Evolutionary conservation across 2,797 vertebrate species (phyloP).

Genomic region (Sorex maritimensis): DNA sequence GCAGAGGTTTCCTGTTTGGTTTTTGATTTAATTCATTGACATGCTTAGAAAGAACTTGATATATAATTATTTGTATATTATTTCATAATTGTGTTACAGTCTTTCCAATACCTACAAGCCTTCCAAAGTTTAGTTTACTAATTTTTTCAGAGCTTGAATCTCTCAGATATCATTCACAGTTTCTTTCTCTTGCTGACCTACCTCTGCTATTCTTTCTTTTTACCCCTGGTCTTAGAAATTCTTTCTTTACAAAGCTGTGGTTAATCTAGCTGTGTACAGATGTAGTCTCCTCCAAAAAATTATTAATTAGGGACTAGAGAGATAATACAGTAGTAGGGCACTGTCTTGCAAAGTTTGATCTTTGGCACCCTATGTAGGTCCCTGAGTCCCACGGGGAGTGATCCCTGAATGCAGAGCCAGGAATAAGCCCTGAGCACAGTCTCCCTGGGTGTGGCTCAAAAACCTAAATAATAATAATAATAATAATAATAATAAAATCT

Average conservation of each 20-base stretch:
- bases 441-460: too few relatives aligned
- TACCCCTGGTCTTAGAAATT: not conserved
- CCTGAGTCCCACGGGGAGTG: too few relatives aligned
- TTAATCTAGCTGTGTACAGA: not conserved
- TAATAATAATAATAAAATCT: too few relatives aligned
- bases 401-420: too few relatives aligned
- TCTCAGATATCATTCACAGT: not conserved
- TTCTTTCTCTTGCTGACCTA: not conserved
- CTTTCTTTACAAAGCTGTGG: not conserved
- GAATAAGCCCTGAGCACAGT: too few relatives aligned
- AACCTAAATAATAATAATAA: too few relatives aligned
- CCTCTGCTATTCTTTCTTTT: not conserved
- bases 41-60: conserved; percentile 9
- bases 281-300: not conserved
- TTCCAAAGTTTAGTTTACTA: not conserved
- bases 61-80: not conserved
- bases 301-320: not conserved
- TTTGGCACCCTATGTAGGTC: too few relatives aligned
- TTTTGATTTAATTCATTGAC: not conserved
- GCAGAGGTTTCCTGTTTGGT: not conserved
- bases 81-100: not conserved
- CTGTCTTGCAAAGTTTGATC: too few relatives aligned
- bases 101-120: not conserved
- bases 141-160: not conserved
- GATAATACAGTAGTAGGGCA: too few relatives aligned